phyloP scores from a whole-genome alignment of 2,797 vertebrate genomes.

The Lagodon rhomboides region DNA sequence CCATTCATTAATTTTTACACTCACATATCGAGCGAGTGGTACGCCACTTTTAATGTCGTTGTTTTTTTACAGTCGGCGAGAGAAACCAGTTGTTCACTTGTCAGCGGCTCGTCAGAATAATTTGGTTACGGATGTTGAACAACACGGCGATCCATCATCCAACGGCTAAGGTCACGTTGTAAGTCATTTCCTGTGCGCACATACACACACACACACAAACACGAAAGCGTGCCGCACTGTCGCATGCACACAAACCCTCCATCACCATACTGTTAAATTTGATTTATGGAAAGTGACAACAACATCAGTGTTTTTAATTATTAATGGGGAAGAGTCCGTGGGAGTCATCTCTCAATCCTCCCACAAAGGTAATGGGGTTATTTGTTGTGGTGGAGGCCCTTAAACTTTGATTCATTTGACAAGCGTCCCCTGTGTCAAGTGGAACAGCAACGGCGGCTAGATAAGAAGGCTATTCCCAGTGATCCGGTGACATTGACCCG shows the following conservation, averaged over 20 bases:
- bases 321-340: slow-evolving; percentile 75
- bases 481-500: slow-evolving; percentile 80
- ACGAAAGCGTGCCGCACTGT: not conserved
- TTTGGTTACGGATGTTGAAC: slow-evolving; percentile 27
- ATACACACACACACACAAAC: slow-evolving; percentile 9
- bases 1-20: slow-evolving; percentile 49
- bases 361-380: slow-evolving; percentile 81
- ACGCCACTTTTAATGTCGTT: not conserved
- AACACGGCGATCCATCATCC: slow-evolving; percentile 53
- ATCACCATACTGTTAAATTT: slow-evolving; percentile 60
- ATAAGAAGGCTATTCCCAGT: slow-evolving; percentile 81
- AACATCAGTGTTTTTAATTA: slow-evolving; percentile 87
- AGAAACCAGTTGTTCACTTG: slow-evolving; percentile 18
- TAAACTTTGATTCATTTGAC: slow-evolving; percentile 86
- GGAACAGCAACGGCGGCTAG: slow-evolving; percentile 69
- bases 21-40: not conserved
- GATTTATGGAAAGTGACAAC: slow-evolving; percentile 86
- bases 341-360: slow-evolving; percentile 80
- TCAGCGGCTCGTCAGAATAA: slow-evolving; percentile 47
- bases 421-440: slow-evolving; percentile 78
- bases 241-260: slow-evolving; percentile 18
- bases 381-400: slow-evolving; percentile 80
- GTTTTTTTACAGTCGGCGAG: not conserved
- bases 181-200: slow-evolving; percentile 46
- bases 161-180: slow-evolving; percentile 57